phyloP scores from a whole-genome alignment of 1,140 invertebrate genomes.

The Drosophila lacertosa region DNA sequence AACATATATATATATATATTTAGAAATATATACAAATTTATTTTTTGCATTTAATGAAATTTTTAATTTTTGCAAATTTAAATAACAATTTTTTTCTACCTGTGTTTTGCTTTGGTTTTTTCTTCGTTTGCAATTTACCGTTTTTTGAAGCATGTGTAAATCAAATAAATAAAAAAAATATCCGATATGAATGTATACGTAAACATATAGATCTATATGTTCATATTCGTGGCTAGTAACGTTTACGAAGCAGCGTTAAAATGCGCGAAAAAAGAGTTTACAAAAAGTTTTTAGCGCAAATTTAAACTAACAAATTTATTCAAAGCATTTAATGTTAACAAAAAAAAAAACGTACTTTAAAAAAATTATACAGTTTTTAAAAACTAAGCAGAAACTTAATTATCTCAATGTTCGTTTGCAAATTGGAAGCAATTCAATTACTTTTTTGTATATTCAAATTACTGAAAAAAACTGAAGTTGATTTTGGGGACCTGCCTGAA shows the following conservation, averaged over 20 bases:
- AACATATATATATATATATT: conserved; percentile 16
- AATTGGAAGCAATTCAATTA: conserved; percentile 2
- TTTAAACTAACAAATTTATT: conserved; percentile 53
- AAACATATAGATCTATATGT: background rate
- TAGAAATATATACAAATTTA: conserved; percentile 28
- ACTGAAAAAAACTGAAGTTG: background rate
- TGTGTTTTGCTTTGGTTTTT: conserved; percentile 17
- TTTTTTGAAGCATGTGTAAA: conserved; percentile 33
- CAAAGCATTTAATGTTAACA: conserved; percentile 71
- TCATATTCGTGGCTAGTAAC: background rate
- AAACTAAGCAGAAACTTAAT: background rate
- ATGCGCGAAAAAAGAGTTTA: conserved; percentile 7
- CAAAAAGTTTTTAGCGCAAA: conserved; percentile 43
- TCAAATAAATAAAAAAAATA: conserved; percentile 15
- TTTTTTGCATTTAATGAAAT: conserved; percentile 47
- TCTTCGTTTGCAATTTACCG: too few species aligned
- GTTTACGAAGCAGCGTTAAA: conserved; percentile 11
- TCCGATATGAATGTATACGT: conserved; percentile 5
- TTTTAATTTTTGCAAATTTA: conserved; percentile 21
- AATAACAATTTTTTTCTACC: conserved; percentile 4
- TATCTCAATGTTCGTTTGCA: background rate
- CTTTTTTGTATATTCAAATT: too few species aligned
- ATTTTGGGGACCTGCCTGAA: conserved; percentile 23
- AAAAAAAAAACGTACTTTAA: conserved; percentile 38
- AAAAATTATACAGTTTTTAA: conserved; percentile 3